phyloP scores from a whole-genome alignment of 2,888 invertebrate genomes.

The Neoaliturus tenellus region DNA sequence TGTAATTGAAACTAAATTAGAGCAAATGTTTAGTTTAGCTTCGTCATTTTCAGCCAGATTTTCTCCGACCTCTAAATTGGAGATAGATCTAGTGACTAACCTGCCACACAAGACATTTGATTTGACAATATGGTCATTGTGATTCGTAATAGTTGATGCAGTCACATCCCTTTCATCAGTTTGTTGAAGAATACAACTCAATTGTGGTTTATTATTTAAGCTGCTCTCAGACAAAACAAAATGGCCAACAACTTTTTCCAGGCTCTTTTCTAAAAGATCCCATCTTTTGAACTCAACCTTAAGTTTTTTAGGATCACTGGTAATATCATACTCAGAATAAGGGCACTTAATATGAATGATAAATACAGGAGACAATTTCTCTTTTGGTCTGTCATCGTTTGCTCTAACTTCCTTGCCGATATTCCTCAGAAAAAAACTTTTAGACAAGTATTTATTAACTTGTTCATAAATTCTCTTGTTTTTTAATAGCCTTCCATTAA shows the following conservation, averaged over 20 bases:
- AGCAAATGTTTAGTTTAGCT: neutral
- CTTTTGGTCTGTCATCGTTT: conserved; percentile 54
- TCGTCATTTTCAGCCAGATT: neutral
- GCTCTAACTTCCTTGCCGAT: conserved; percentile 57
- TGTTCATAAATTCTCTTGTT: conserved; percentile 75
- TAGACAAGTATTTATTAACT: conserved; percentile 71
- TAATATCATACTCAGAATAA: conserved; percentile 73
- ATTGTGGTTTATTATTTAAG: conserved; percentile 2
- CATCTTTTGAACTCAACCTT: conserved; percentile 76
- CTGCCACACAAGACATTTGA: neutral
- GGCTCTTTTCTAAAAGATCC: conserved; percentile 67
- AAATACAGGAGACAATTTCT: conserved; percentile 72
- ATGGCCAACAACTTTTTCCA: conserved; percentile 68
- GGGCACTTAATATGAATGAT: conserved; percentile 77
- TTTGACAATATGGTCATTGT: conserved; percentile 1
- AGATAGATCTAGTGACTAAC: neutral
- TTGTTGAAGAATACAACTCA: neutral
- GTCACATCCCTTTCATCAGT: neutral
- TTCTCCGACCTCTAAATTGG: neutral
- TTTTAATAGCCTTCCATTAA: conserved; percentile 78
- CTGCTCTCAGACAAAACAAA: conserved; percentile 68
- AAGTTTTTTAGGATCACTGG: conserved; percentile 74
- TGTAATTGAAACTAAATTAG: neutral
- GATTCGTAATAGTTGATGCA: neutral
- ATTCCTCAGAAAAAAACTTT: conserved; percentile 63